These are phyloP conservation scores for Sminthopsis crassicaudata DNA, from an alignment of 2,113 vertebrate genomes.

Conservation along the genomic window DNA sequence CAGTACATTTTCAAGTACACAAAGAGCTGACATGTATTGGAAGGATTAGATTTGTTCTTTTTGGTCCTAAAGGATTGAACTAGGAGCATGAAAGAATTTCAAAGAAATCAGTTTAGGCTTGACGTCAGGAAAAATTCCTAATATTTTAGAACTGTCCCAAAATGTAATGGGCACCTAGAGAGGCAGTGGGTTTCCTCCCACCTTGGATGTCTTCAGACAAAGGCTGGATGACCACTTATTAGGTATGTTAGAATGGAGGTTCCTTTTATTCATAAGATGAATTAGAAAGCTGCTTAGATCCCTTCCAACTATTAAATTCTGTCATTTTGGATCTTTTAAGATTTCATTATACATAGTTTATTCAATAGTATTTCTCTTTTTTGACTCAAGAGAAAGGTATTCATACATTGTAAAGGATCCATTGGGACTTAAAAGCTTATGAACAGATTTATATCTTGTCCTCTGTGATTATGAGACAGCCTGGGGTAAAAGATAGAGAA, in stretches of 20 bases:
- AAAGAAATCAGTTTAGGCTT: background rate
- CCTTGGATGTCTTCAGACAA: background rate
- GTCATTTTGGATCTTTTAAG: background rate
- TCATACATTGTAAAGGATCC: background rate
- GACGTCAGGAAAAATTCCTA: background rate
- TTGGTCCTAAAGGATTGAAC: background rate
- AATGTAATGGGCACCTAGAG: background rate
- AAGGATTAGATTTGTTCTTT: background rate
- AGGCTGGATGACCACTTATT: background rate
- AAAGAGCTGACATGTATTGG: background rate
- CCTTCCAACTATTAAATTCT: background rate
- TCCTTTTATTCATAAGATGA: background rate
- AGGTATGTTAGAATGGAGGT: background rate
- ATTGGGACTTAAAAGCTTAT: background rate
- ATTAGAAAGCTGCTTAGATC: background rate
- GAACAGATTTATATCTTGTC: background rate
- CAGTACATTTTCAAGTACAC: background rate
- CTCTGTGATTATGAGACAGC: background rate
- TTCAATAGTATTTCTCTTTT: background rate
- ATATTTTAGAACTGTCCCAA: no score
- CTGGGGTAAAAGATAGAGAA: background rate
- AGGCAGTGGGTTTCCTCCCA: background rate
- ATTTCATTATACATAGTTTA: background rate
- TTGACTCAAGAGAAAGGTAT: background rate
- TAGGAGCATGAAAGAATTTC: background rate